Conservation (phyloP, 1,140 invertebrate species). For the Mylabris phalerata region DNA sequence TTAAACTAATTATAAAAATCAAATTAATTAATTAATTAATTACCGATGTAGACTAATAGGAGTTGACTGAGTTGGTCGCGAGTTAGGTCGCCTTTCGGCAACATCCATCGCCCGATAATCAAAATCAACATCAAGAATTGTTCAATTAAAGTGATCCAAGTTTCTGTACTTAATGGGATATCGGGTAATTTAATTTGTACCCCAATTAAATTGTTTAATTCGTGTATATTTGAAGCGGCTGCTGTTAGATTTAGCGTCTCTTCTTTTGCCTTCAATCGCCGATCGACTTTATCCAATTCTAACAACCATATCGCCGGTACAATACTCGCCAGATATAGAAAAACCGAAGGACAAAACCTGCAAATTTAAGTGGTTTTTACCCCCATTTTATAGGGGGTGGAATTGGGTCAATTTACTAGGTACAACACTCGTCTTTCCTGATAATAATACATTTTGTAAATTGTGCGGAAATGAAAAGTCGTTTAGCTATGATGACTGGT, state of each 20-base stretch:
- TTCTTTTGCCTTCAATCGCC: constrained; percentile 48
- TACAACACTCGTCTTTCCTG: not conserved
- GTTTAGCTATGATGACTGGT: not conserved
- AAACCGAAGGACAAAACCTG: constrained; percentile 84
- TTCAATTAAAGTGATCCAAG: constrained; percentile 81
- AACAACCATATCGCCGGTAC: constrained; percentile 81
- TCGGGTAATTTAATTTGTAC: constrained; percentile 53
- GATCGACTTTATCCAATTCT: constrained; percentile 74
- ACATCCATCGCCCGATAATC: constrained; percentile 81
- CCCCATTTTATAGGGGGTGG: no score
- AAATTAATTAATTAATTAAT: not conserved
- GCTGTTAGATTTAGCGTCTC: constrained; percentile 48
- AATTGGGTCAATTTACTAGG: not conserved
- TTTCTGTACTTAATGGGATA: constrained; percentile 62
- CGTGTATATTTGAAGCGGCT: constrained; percentile 45
- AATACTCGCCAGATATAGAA: constrained; percentile 71
- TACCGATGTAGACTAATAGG: constrained; percentile 75
- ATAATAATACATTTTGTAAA: constrained; percentile 2
- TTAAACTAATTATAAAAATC: not conserved
- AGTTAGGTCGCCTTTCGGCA: constrained; percentile 83
- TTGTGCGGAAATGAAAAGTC: constrained; percentile 24
- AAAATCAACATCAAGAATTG: constrained; percentile 84
- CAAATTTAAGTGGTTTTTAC: constrained; percentile 2
- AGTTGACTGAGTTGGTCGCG: constrained; percentile 87
- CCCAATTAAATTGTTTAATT: constrained; percentile 52